Percentiles rank a stretch among this genome's conserved stretches.
Conservation (phyloP, 2,888 invertebrate species). For the Drosophila lacicola region DNA sequence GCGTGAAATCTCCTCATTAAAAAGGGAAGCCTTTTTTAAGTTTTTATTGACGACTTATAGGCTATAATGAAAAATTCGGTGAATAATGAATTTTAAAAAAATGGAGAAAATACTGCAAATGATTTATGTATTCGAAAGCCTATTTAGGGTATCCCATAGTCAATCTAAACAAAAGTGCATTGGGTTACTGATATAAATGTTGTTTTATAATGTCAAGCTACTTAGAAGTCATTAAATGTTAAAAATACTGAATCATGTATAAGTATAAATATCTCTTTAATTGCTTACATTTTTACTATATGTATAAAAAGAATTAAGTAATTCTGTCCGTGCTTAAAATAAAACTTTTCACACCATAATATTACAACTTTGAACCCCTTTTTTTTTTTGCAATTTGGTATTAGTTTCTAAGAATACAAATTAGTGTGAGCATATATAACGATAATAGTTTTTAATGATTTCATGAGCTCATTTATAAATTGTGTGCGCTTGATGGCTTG, state of each 20-base stretch:
- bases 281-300: conserved; percentile 56
- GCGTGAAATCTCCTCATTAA: no score
- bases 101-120: not conserved
- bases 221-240: conserved; percentile 71
- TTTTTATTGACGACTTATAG: no score
- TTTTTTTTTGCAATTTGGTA: conserved; percentile 74
- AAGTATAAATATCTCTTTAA: conserved; percentile 71
- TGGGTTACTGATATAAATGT: conserved; percentile 50
- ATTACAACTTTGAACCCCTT: conserved; percentile 65
- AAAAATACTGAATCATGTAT: conserved; percentile 80
- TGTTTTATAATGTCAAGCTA: conserved; percentile 46
- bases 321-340: conserved; percentile 76
- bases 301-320: conserved; percentile 75
- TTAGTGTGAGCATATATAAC: conserved; percentile 49
- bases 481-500: conserved; percentile 62
- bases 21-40: no score
- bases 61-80: not conserved
- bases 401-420: conserved; percentile 74
- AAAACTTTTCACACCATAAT: conserved; percentile 61
- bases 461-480: conserved; percentile 65
- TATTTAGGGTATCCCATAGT: conserved; percentile 22
- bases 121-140: conserved; percentile 9
- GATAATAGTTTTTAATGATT: conserved; percentile 12
- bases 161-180: conserved; percentile 43
- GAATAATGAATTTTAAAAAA: not conserved